A percentile compares a stretch with the other conserved stretches of the same genome.
Conservation (phyloP, 1,140 invertebrate species). For the Saccostrea echinata region DNA sequence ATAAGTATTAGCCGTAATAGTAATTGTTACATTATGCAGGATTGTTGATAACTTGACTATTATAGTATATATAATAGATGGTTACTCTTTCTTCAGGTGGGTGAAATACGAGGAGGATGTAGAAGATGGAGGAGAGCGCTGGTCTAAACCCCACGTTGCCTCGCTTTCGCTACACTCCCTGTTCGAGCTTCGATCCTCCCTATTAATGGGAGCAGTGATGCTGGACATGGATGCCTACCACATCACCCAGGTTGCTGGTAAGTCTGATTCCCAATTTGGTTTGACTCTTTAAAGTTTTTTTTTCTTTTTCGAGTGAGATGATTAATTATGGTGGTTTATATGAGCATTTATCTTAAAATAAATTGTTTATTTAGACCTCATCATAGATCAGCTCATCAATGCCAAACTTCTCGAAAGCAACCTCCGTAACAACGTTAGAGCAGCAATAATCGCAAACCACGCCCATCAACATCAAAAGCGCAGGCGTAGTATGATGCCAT, state of each 20-base stretch:
- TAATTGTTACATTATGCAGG: no score
- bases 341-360: neutral
- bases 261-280: neutral
- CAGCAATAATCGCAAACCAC: slow-evolving; percentile 67
- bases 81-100: slow-evolving; percentile 77
- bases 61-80: no score
- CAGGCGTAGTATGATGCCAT: slow-evolving; percentile 61
- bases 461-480: slow-evolving; percentile 73
- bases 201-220: slow-evolving; percentile 75
- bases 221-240: slow-evolving; percentile 76
- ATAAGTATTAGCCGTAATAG: no score
- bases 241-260: slow-evolving; percentile 73
- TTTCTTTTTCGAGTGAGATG: neutral
- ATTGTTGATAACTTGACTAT: no score
- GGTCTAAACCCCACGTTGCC: slow-evolving; percentile 81
- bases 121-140: slow-evolving; percentile 79
- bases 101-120: slow-evolving; percentile 81
- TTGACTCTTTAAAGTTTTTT: neutral
- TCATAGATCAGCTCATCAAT: slow-evolving; percentile 72
- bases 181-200: slow-evolving; percentile 77
- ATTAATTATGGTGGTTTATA: neutral
- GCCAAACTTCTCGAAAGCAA: slow-evolving; percentile 68
- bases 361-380: slow-evolving; percentile 66
- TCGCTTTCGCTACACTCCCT: slow-evolving; percentile 79
- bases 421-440: slow-evolving; percentile 64